A percentile compares a stretch with the other conserved stretches of the same genome.
These are phyloP conservation scores for Poecile montanus DNA, from an alignment of 2,797 vertebrate species.

Conservation along the genomic window DNA sequence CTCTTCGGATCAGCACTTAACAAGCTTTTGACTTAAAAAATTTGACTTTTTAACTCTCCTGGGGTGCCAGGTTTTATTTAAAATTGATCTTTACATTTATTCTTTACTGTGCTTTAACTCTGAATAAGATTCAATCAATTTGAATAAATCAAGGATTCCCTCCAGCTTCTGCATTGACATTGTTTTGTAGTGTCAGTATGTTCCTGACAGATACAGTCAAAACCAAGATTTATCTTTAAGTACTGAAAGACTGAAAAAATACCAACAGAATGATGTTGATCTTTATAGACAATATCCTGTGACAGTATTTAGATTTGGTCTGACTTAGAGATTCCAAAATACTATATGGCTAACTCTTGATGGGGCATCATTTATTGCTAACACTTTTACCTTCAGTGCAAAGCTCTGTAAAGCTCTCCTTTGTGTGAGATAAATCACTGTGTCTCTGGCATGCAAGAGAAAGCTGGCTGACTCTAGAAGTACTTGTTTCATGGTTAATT, in stretches of 20 bases:
- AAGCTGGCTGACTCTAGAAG: neutral
- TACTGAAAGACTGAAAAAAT: slow-evolving; percentile 5
- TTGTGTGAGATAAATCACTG: neutral
- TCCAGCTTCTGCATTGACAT: neutral
- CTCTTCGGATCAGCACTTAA: neutral
- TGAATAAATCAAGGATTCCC: neutral
- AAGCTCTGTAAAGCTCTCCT: neutral
- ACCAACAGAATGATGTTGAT: neutral
- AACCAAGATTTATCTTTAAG: neutral
- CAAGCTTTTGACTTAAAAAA: neutral
- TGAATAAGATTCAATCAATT: neutral
- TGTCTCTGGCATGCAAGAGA: neutral
- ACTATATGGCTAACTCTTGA: neutral
- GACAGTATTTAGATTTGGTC: neutral
- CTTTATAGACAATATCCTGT: neutral
- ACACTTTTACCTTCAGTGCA: neutral
- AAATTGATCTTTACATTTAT: neutral
- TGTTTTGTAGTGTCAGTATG: neutral
- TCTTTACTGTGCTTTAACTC: neutral
- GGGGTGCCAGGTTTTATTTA: neutral
- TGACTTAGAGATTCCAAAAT: neutral
- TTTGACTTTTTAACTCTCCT: neutral
- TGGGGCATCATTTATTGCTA: neutral
- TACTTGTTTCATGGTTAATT: neutral
- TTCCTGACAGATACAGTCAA: neutral